phyloP scores from a whole-genome alignment of 2,797 vertebrate genomes.

The Coreius guichenoti region DNA sequence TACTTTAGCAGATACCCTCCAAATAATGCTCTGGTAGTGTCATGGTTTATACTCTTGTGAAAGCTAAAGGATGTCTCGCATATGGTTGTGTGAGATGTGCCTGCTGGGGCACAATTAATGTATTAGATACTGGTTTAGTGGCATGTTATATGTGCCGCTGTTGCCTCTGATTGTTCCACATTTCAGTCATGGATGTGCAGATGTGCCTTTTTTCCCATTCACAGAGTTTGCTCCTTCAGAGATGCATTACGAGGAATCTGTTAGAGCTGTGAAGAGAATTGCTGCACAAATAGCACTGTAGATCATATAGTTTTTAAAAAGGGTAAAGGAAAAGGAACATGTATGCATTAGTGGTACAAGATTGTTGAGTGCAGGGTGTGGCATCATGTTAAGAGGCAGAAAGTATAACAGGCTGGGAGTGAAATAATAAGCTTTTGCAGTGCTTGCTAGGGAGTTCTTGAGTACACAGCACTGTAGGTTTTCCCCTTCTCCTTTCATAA shows the following conservation, averaged over 20 bases:
- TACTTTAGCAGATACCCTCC: not conserved
- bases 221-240: conserved; percentile 32
- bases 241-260: conserved; percentile 64
- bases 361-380: conserved; percentile 30
- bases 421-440: conserved; percentile 53
- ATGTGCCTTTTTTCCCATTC: not conserved
- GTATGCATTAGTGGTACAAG: conserved; percentile 14
- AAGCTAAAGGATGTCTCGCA: not conserved
- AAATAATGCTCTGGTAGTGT: not conserved
- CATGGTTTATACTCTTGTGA: not conserved
- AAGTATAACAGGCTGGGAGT: conserved; percentile 44
- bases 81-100: not conserved
- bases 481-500: conserved; percentile 52
- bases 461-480: conserved; percentile 55
- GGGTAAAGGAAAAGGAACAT: conserved; percentile 25
- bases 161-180: not conserved
- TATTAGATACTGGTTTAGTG: not conserved
- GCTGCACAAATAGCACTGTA: conserved; percentile 52
- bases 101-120: not conserved
- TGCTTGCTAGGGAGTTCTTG: conserved; percentile 50
- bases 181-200: not conserved
- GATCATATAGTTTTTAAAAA: conserved; percentile 32
- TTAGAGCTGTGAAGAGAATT: conserved; percentile 61
- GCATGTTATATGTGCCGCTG: not conserved
- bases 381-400: conserved; percentile 40